Conservation (phyloP, 1,140 invertebrate genomes). For the Mylabris phalerata region DNA sequence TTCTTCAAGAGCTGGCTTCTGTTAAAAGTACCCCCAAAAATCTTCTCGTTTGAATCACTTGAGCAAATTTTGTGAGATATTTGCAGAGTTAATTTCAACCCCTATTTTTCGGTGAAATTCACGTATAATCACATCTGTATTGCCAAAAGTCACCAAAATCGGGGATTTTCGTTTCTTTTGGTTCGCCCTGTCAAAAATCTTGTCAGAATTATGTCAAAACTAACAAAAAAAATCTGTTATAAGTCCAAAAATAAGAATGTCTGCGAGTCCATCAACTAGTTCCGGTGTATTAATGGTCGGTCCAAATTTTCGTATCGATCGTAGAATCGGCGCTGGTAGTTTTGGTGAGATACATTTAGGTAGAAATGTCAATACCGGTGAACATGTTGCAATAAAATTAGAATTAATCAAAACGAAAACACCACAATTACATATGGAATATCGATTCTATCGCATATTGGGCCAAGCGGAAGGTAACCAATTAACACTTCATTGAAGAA, state of each 20-base stretch:
- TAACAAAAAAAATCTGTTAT: not conserved
- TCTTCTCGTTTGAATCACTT: no score
- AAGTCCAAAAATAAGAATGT: not conserved
- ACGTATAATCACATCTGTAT: no score
- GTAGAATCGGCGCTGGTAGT: constrained; percentile 99
- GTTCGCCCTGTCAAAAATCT: not conserved
- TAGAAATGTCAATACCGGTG: constrained; percentile 99
- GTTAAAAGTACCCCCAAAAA: no score
- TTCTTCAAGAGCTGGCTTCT: no score
- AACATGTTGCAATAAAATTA: constrained; percentile 99
- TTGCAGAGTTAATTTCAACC: no score
- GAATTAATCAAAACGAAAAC: constrained; percentile 99
- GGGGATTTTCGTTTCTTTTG: no score
- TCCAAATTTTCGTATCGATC: constrained; percentile 98
- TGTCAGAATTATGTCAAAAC: not conserved
- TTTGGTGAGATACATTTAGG: constrained; percentile 98
- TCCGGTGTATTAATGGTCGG: constrained; percentile 87
- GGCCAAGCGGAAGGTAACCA: constrained; percentile 64
- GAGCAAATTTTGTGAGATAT: no score
- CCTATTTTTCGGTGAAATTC: no score
- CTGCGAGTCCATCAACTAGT: not conserved
- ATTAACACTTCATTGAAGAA: not conserved
- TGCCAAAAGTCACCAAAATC: no score
- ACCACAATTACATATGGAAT: constrained; percentile 98
- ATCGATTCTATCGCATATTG: constrained; percentile 99